Evolutionary conservation across 2,113 vertebrate genomes (phyloP), one percentile per base, ranked within the genome.

Genomic region (Blennius ocellaris): DNA sequence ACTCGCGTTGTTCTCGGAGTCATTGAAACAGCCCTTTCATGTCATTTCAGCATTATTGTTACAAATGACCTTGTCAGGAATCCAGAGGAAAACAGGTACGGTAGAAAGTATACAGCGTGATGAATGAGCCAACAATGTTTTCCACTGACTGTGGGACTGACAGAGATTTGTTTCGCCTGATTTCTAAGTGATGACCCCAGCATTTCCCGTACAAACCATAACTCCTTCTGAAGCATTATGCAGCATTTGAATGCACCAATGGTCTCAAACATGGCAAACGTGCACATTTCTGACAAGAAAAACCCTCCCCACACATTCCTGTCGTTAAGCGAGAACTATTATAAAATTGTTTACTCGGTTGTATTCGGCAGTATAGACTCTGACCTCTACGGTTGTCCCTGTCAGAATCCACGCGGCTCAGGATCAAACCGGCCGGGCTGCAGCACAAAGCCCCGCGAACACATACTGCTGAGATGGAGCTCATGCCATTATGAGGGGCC

Each of bases 51-150:
- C 21, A 30, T 30, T 30, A 30, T 30, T 30, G 21, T 30, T 30
- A 30, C 21, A 30, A 30, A 30, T 30, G 21, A 30, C 21, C 21
- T 30, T 30, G 21, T 30, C 21, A 59, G 52, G 38, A 7, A 9
- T 2, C 41, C 41, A 45, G 10, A n/a, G 14, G 21, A 30, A 30
- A 66, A 39, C 12, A 9, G 11, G 51, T 51, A 49, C 21, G 21
- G 21, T 30, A 71, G 57, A 52, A 61, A 59, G 52, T 11, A 16
- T 60, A 72, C 39, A 62, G 69, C 52, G 45, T 85, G 81, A 87
- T 84, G 78, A 74, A 84, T 85, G 60, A 75, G 83, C 73, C 64
- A 53, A 50, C 65, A 78, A 74, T 69, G 81, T 78, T 60, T 85
- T 83, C 80, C 79, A 76, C 86, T 78, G 78, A 84, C 83, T 87